A percentile compares a stretch with the other conserved stretches of the same genome.
phyloP scores from a whole-genome alignment of 2,888 invertebrate genomes.

The Chromoteleia sp. region DNA sequence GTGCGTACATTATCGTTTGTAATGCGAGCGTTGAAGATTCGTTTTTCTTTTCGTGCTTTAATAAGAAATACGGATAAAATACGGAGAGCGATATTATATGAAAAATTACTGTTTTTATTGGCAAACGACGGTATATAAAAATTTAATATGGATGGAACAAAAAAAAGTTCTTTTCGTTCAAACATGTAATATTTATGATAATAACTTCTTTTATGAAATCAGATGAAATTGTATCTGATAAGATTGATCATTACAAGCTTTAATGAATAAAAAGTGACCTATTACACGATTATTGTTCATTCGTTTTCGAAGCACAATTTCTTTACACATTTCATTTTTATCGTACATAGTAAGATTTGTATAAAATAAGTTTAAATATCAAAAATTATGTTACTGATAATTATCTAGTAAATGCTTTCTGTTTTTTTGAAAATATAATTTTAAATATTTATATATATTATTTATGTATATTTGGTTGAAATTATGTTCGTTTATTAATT shows the following conservation, averaged over 20 bases:
- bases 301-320: too few relatives aligned
- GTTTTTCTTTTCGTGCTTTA: background rate
- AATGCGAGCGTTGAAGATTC: background rate
- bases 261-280: constrained; percentile 1
- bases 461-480: too few relatives aligned
- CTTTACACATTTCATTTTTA: too few relatives aligned
- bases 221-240: background rate
- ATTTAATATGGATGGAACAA: background rate
- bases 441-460: too few relatives aligned
- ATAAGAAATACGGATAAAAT: constrained; percentile 1
- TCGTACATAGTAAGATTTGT: too few relatives aligned
- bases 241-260: background rate
- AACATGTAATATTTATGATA: background rate
- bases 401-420: too few relatives aligned
- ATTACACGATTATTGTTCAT: too few relatives aligned
- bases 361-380: too few relatives aligned
- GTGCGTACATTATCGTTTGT: background rate
- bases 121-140: background rate
- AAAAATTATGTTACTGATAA: too few relatives aligned
- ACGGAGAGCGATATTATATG: background rate
- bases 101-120: constrained; percentile 4
- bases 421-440: too few relatives aligned
- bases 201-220: background rate
- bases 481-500: too few relatives aligned
- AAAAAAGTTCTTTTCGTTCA: background rate